Evolutionary conservation across 2,888 invertebrate genomes (phyloP), one percentile per base, ranked within the genome.

Genomic region (Protonemura montana): DNA sequence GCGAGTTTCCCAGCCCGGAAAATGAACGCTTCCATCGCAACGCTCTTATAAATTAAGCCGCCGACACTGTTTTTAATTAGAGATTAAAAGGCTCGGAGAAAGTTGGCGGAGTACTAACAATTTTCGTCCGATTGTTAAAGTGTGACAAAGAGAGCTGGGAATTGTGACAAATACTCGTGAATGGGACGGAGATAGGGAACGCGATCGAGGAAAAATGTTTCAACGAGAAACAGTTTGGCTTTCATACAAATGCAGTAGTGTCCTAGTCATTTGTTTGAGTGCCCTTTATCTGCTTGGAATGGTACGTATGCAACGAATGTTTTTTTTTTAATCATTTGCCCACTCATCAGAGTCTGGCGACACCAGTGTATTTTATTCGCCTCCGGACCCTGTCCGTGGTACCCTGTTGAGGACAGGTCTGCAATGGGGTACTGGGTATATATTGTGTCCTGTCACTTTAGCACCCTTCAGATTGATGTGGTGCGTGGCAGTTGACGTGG

Each of bases 261-360:
- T 81, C 81, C 81, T n/a, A 81, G 28, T 81, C 81, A 81, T 81
- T 81, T 81, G 81, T 29, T 78, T 81, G 81, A 81, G 81, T 81
- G 81, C 81, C 81, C 30, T 81, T 81, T 81, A 81, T 81, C 16
- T 81, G 10, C 5, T 1, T n/a, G 13, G 3, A 35, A 59, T 59
- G 59, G 59, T 59, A 21, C 16, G 59, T 59, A 21, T 59, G 59
- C 13, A 13, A 7, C 29, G 30, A 26, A 16, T 30, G 29, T 7
- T 10, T 3, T 28, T 28, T 81, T 81, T 81, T 81, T 81, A 81
- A 81, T 81, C 81, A 81, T 29, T 81, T 81, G 21, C 78, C 27
- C 78, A 78, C 78, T 78, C 78, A n/a, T 28, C 78, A 78, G 28
- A 0, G 28, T 3, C n/a, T 25, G 2, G 26, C 28, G 26, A 27